Percentiles rank a stretch among this genome's conserved stretches.
phyloP scores from a whole-genome alignment of 2,888 invertebrate genomes.

The Drosophila meridionalis region DNA sequence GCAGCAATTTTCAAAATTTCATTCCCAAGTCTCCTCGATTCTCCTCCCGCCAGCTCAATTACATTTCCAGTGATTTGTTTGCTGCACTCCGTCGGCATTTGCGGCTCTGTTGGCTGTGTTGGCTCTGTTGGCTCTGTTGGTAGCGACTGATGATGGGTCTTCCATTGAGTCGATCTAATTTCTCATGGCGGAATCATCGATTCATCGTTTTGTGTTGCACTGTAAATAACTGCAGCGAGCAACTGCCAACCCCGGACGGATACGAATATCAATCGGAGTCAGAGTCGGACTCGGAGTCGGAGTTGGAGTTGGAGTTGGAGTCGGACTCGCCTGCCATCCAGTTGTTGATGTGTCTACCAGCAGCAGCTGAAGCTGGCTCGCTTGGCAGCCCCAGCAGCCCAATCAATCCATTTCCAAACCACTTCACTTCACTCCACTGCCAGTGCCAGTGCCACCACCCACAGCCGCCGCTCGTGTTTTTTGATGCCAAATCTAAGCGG shows the following conservation, averaged over 20 bases:
- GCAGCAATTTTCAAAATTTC: constrained; percentile 80
- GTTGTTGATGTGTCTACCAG: constrained; percentile 50
- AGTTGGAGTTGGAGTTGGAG: constrained; percentile 3
- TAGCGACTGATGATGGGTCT: constrained; percentile 67
- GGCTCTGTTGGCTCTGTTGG: background rate
- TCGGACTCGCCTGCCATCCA: constrained; percentile 9
- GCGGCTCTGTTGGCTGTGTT: constrained; percentile 30
- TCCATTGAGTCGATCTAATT: constrained; percentile 77
- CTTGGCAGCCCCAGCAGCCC: constrained; percentile 41
- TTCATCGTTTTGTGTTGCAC: constrained; percentile 76
- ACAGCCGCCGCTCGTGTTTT: constrained; percentile 46
- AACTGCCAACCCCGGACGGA: constrained; percentile 49
- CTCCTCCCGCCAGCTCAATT: constrained; percentile 44
- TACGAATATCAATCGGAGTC: constrained; percentile 30
- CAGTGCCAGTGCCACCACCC: constrained; percentile 26
- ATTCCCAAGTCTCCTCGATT: constrained; percentile 62
- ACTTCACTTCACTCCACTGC: constrained; percentile 35
- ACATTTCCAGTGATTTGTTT: constrained; percentile 73
- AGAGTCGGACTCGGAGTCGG: background rate
- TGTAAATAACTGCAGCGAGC: constrained; percentile 68
- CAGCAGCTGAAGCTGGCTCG: constrained; percentile 21
- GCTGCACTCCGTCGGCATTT: constrained; percentile 40
- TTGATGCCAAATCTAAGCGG: constrained; percentile 78
- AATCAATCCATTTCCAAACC: constrained; percentile 64
- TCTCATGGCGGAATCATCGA: constrained; percentile 81